Base-by-base conservation (phyloP, 92 coral and sea anemone species). In the Paragorgia papillata region DNA sequence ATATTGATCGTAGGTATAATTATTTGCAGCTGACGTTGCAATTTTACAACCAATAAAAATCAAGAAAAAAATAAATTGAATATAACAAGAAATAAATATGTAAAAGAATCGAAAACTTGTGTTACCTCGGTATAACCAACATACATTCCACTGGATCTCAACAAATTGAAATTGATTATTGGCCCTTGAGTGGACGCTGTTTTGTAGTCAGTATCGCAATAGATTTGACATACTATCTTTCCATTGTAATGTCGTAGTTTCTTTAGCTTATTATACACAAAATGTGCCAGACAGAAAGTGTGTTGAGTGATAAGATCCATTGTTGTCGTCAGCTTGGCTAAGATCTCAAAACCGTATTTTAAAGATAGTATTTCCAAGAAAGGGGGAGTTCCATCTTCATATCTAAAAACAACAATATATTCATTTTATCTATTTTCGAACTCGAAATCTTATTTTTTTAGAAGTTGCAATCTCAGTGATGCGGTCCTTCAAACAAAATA, bases 111-210 rank as follows among this genome's bases (percentile, higher is more conserved):
- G 71, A 32, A 37, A n/a, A 15, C 89, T 18, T n/a, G n/a, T n/a
- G n/a, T n/a, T 83, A 95, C 99, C 99, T 95, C 92, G 64, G 90
- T 85, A 71, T 89, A 95, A 22, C 99, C 99, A 66, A 95, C 82
- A 76, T 84, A 87, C 20, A 66, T 82, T 34, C 99, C 99, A 89
- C 69, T 83, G 31, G 95, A 77, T 62, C 99, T 81, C 68, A 84
- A 61, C 32, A 95, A 34, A 70, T 95, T 95, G 40, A 95, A 91
- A 74, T 90, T 95, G 34, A 95, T 81, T 34, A 95, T 68, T 28
- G 99, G 99, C 13, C 99, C 99, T 77, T 95, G 99, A 10, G 30
- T 59, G 14, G 70, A 32, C 24, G 59, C 60, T 58, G 83, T 66
- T 43, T 63, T 76, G 69, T 86, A 91, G 41, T 59, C 82, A 41